Evolutionary conservation across 2,113 vertebrate species (phyloP), one percentile per base, ranked within the genome.

Genomic region (Eurystomus gularis): DNA sequence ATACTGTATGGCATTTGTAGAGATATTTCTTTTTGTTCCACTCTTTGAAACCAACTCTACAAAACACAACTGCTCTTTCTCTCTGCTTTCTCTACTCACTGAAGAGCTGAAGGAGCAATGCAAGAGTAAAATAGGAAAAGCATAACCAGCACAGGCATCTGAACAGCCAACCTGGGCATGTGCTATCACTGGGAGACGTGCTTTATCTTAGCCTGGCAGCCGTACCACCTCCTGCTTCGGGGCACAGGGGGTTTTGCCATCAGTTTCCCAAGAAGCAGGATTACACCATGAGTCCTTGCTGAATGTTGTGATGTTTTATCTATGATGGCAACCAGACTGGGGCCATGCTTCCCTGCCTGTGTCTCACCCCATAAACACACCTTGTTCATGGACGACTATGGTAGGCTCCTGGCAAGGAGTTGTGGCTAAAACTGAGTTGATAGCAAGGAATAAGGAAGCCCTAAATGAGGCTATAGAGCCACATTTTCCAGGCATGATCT

Each of bases 321-420:
- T 81, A 26, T 55, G 46, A 65, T 60, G 57, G 46, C 70, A 81
- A 42, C 10, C 31, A 65, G 24, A 5, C 15, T 1, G 2, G 35
- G 26, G 14, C 31, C 9, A 17, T 14, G 26, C 26, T 75, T 52
- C 21, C 31, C 18, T 72, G 40, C 13, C 52, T 54, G 17, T 1
- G 0, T 25, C 70, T 69, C n/a, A 29, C 8, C 18, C 25, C 55
- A 29, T 0, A 1, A 68, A 51, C 0, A 0, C 8, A 35, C 39
- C 1, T 12, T 2, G 4, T 25, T 68, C 24, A 24, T 55, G 51
- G 8, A 44, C 66, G 28, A 49, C 9, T 20, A 2, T 51, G 29
- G 25, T 12, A 26, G 65, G 31, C 13, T 73, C 7, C 48, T 57
- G 65, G n/a, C 25, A 60, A 46, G 49, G 29, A 25, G 5, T 7